phyloP scores from a whole-genome alignment of 2,888 invertebrate species.

The Hypselothyrea guttata region DNA sequence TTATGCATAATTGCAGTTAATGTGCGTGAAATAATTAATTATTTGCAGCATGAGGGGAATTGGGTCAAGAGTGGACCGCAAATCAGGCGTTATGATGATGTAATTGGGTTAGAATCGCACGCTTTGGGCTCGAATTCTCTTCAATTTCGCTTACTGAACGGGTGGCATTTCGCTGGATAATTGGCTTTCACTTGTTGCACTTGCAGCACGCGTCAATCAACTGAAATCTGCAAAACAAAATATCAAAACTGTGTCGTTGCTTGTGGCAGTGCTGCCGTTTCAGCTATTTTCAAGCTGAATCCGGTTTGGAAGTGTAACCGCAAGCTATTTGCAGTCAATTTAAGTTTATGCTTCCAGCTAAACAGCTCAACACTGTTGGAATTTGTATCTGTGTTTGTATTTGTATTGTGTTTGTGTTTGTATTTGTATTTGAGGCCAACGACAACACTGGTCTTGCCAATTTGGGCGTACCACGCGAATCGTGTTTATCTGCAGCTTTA shows the following conservation, averaged over 20 bases:
- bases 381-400: constrained; percentile 20
- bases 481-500: background rate
- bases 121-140: constrained; percentile 34
- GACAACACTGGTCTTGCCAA: constrained; percentile 56
- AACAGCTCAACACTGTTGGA: constrained; percentile 27
- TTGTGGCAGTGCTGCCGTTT: constrained; percentile 22
- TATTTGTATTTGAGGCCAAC: constrained; percentile 34
- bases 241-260: constrained; percentile 45
- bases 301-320: too few species aligned
- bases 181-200: constrained; percentile 71
- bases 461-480: constrained; percentile 43
- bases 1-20: constrained; percentile 26
- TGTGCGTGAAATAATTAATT: constrained; percentile 16
- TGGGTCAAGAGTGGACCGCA: constrained; percentile 35
- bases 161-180: constrained; percentile 61
- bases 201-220: constrained; percentile 51
- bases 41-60: constrained; percentile 24
- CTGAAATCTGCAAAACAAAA: constrained; percentile 66
- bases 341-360: constrained; percentile 15
- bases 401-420: too few species aligned
- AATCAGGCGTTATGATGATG: constrained; percentile 47
- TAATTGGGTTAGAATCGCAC: constrained; percentile 42
- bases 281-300: constrained; percentile 35
- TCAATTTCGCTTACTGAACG: constrained; percentile 64
- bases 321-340: constrained; percentile 4